Evolutionary conservation across 2,797 vertebrate genomes (phyloP).

Genomic region (Pachyuromys duprasi): DNA sequence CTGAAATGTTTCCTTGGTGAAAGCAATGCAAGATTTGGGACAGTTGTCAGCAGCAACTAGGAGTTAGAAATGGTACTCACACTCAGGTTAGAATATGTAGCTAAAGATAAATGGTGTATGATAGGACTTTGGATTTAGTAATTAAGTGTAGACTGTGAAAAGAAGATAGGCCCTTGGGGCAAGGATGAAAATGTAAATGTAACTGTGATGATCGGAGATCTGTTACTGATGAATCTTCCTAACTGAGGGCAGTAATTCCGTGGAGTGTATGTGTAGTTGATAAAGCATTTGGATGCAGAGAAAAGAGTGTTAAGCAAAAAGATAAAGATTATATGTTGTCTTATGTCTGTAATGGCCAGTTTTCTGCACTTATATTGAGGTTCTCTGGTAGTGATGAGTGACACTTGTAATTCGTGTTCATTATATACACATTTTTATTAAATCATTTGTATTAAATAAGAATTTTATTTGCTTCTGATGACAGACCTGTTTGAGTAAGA

Average conservation of each 20-base stretch:
- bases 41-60: constrained; percentile 17
- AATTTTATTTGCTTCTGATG: constrained; percentile 78
- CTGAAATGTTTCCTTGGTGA: constrained; percentile 55
- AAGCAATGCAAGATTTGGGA: constrained; percentile 6
- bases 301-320: constrained; percentile 23
- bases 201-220: background rate
- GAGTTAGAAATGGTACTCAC: constrained; percentile 58
- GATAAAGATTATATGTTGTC: constrained; percentile 41
- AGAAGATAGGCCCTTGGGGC: constrained; percentile 28
- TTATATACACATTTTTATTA: constrained; percentile 66
- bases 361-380: constrained; percentile 59
- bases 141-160: background rate
- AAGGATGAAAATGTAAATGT: background rate
- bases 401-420: constrained; percentile 21
- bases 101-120: background rate
- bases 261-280: background rate
- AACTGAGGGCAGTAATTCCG: constrained; percentile 4
- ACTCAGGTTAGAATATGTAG: background rate
- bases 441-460: constrained; percentile 68
- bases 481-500: constrained; percentile 63
- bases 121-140: background rate
- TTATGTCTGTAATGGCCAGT: constrained; percentile 8
- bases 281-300: constrained; percentile 55
- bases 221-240: constrained; percentile 60
- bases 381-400: constrained; percentile 68